A percentile compares a stretch with the other conserved stretches of the same genome.
phyloP scores from a whole-genome alignment of 2,797 vertebrate species.

The Oryzias dopingdopingensis region DNA sequence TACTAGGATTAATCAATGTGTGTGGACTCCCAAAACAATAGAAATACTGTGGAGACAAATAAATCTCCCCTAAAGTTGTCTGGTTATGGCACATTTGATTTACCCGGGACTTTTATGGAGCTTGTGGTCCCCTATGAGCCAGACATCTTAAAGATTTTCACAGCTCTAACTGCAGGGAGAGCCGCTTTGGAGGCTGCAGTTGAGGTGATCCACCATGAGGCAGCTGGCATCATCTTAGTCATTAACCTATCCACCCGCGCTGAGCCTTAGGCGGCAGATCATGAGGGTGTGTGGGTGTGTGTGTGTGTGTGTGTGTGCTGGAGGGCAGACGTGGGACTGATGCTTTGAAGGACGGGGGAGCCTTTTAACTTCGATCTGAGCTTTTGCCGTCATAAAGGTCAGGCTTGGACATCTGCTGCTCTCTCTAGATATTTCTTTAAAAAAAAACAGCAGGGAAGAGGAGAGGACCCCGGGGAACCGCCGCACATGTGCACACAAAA shows the following conservation, averaged over 20 bases:
- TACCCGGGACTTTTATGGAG: slow-evolving; percentile 27
- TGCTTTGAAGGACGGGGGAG: slow-evolving; percentile 39
- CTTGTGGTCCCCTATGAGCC: slow-evolving; percentile 4
- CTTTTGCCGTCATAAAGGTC: slow-evolving; percentile 75
- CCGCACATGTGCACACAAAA: slow-evolving; percentile 25
- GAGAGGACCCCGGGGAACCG: slow-evolving; percentile 68
- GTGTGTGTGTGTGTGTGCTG: slow-evolving; percentile 10
- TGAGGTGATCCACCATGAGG: slow-evolving; percentile 49
- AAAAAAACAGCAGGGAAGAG: slow-evolving; percentile 65
- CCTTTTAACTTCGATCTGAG: slow-evolving; percentile 69
- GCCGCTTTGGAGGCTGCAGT: slow-evolving; percentile 34
- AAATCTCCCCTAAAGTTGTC: slow-evolving; percentile 56
- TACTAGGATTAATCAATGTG: slow-evolving; percentile 64
- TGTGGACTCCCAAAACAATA: slow-evolving; percentile 64
- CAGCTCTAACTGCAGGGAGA: slow-evolving; percentile 31
- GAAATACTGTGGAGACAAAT: slow-evolving; percentile 53
- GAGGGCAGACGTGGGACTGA: slow-evolving; percentile 14
- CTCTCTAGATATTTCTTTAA: slow-evolving; percentile 72
- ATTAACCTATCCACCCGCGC: slow-evolving; percentile 45
- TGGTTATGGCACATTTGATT: slow-evolving; percentile 47
- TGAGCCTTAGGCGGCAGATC: slow-evolving; percentile 12
- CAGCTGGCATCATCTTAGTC: slow-evolving; percentile 40
- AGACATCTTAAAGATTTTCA: slow-evolving; percentile 63
- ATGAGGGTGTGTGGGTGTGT: slow-evolving; percentile 1
- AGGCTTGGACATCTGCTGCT: slow-evolving; percentile 74